Base-by-base conservation (phyloP, 1,140 invertebrate species). In the Achatina immaculata region DNA sequence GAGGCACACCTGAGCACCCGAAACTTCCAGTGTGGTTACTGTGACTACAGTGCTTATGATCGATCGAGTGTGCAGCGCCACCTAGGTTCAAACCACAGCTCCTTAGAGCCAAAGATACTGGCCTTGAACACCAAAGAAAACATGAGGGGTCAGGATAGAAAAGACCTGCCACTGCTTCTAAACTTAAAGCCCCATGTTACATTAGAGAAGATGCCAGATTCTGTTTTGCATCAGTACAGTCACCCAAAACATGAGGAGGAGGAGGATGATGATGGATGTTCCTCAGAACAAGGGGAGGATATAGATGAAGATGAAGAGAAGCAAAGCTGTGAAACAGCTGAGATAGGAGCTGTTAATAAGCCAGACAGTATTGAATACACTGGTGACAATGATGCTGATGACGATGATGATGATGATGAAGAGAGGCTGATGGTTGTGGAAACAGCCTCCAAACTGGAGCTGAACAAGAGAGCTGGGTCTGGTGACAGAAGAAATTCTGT, bases 1-100 rank as follows among this genome's bases (percentile, higher is more conserved):
- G 80, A 77, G 7, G 58, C 62, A 36, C 83, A 84, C 72, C 68
- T 80, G 3, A 77, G 74, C 19, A 65, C 36, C 9, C 43, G 75
- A 0, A 62, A 45, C 38, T 83, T 69, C 58, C 71, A 81, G 42
- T 84, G 83, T 65, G 72, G 71, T 51, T 76, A 82, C 65, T 84
- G 83, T 43, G 76, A 82, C 24, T 84, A 80, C 65, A 81, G 62
- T 16, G 71, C 79, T 2, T 77, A 69, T 40, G 74, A 83, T 34
- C 76, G 65, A n/a, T 71, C 65, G 1, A 55, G 34, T 9, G 73
- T 83, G 24, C 78, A 71, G 65, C 48, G 43, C 14, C 82, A 83
- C 51, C 66, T 80, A 4, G 40, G 19, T 7, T 51, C 78, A 43
- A 80, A 38, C 0, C 82, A 83, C 51, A 73, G 19, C 34, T 7